Evolutionary conservation across 1,140 invertebrate species (phyloP), one percentile per base, ranked within the genome.

Genomic region (Asobara japonica): DNA sequence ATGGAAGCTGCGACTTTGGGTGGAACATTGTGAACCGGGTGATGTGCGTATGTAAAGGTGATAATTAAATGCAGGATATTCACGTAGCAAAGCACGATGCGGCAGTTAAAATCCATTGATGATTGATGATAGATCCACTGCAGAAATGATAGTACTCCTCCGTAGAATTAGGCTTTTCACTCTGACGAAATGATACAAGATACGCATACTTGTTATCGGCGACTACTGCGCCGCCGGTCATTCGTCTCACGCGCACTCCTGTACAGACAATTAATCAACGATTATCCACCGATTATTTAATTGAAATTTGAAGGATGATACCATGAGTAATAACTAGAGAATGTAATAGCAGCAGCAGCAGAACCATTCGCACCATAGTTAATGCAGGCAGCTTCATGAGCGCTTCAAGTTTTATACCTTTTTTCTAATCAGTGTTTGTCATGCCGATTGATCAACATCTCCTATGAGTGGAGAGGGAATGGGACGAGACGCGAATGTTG

Each of bases 121-220:
- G 80, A 45, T 84, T 86, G 3, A 89, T 82, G 7, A 89, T 71
- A 1, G 87, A 82, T 3, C 88, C 88, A 0, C 90, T 90, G 76
- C 91, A 92, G 67, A 88, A 87, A 75, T 90, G 89, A 27, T 25
- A 56, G n/a, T 45, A 45, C 41, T 45, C 41, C 10, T 45, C 41
- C 13, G 41, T 45, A 5, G 3, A 16, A 56, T 56, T 56, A 20
- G 76, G 20, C 0, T 77, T 60, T 0, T 66, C 60, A 20, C 82
- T 82, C 65, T 56, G 51, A 3, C 83, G 85, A 20, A 92, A 74
- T 0, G 90, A 90, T 7, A 86, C 83, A 80, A 90, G 89, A 79
- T 88, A 90, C 10, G 90, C 90, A 65, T 88, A 89, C 16, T 87
- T 27, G 22, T 56, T 18, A 0, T 56, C 51, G 22, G 51, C 18